Base-by-base conservation (phyloP, 2,797 vertebrate species). In the Serranus cabrilla region DNA sequence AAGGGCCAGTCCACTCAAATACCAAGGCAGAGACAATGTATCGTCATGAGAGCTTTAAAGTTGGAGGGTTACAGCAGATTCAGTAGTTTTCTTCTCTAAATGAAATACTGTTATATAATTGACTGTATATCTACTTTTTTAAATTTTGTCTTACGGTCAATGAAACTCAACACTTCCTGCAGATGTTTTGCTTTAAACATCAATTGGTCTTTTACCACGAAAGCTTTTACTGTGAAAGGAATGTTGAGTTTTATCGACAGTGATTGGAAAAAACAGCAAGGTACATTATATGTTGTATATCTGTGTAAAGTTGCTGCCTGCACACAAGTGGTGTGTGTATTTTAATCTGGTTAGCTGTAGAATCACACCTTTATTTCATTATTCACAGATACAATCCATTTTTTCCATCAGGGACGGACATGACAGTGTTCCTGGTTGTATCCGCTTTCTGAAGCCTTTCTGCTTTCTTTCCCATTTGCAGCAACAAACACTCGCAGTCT, bases 1-100 rank as follows among this genome's bases (percentile, higher is more conserved):
- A 68, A 75, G 55, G 61, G 13, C 42, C 50, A 25, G 4, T n/a
- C 75, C 40, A 27, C 56, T 39, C 47, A 50, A 45, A 60, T 34
- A 40, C 39, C 1, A 9, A 39, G 27, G 27, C 27, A 27, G 27
- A 27, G 27, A 27, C 27, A 8, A 34, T 34, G 34, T 7, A 34
- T 7, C 8, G 34, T 8, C 34, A 34, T 9, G 5, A 9, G 34
- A 34, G 34, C 34, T 34, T 34, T 34, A 6, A 31, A 3, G 27
- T 31, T 31, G 27, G 34, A 34, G 34, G 34, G 34, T 34, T 6
- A 34, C 34, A 34, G 34, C 5, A 34, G 4, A 34, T 34, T 34
- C 34, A 34, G 4, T 7, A 34, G 34, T 34, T 34, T 7, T 34
- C 34, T 34, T 39, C 16, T 37, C 27, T 56, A 20, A 58, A 8